Conservation (phyloP, 2,888 invertebrate genomes). For the Sepiola atlantica region DNA sequence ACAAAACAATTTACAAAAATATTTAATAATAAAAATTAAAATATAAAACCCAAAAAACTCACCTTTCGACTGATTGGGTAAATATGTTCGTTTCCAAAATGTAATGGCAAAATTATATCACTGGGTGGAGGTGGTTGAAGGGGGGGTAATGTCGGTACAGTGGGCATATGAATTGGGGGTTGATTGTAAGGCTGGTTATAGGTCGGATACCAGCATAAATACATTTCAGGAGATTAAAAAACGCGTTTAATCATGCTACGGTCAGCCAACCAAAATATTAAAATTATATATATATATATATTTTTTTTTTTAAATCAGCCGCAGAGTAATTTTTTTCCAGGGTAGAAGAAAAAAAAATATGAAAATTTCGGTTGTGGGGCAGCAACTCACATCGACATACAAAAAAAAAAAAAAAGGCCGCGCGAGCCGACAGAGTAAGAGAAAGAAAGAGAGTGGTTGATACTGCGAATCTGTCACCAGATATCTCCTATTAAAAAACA, state of each 20-base stretch:
- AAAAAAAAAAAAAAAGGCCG: not conserved
- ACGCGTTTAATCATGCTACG: constrained; percentile 16
- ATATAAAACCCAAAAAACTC: too few relatives aligned
- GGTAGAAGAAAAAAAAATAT: too few relatives aligned
- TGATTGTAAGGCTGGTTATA: not conserved
- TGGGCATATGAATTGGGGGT: constrained; percentile 36
- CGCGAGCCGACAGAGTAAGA: not conserved
- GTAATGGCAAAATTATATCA: constrained; percentile 43
- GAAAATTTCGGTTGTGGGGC: too few relatives aligned
- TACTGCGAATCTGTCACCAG: constrained; percentile 43
- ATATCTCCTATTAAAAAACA: not conserved
- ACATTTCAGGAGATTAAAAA: constrained; percentile 41
- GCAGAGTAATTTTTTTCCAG: too few relatives aligned
- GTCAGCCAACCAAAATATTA: not conserved
- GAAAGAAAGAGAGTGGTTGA: not conserved
- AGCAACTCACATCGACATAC: not conserved
- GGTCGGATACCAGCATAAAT: constrained; percentile 44
- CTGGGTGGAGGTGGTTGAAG: constrained; percentile 33
- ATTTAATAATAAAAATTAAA: too few relatives aligned
- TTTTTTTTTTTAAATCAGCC: too few relatives aligned
- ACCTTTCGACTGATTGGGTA: constrained; percentile 46
- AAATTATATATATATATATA: too few relatives aligned
- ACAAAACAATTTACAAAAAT: not conserved
- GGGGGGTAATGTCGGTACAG: not conserved
- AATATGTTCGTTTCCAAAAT: constrained; percentile 42